Evolutionary conservation across 2,113 vertebrate species (phyloP), one percentile per base, ranked within the genome.

Genomic region (Lepisosteus osseus): DNA sequence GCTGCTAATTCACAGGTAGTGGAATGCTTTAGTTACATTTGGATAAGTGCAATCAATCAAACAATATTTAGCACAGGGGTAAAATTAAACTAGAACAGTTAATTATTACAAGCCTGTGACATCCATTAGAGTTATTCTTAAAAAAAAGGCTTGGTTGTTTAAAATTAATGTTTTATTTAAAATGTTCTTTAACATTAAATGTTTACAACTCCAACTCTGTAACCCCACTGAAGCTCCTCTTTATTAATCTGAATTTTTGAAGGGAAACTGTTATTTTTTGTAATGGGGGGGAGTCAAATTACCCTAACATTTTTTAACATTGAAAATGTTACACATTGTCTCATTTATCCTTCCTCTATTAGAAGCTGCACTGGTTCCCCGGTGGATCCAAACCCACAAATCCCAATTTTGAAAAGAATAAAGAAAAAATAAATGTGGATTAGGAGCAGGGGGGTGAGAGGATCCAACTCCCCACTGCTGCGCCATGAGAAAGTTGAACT

Each of bases 351-450:
- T 41, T 74, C 67, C 71, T 74, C 74, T 76, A 85, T 77, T 79
- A 77, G 80, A 86, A 82, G 80, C 84, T 68, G 83, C 79, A 82
- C 72, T 75, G 72, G 65, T 61, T 84, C 86, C 79, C 82, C 75
- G 70, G 78, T 75, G 83, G 77, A 77, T 78, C 75, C 66, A 78
- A 71, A 72, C 77, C 29, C 62, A 69, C 67, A 85, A 89, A 89
- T 87, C 85, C 83, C 77, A 82, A 72, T 86, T 84, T 88, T 85
- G 72, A 83, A 83, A 86, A 86, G 79, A 84, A 85, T 74, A 90
- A 86, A 86, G 82, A 69, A 79, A 80, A 83, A 87, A 88, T 86
- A 78, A 88, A 72, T 68, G 79, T 83, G 87, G 85, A 91, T 90
- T 88, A 90, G 85, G 79, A 80, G 69, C 43, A 51, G 5, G 47